Base-by-base conservation (phyloP, 1,140 invertebrate species). In the Drosophila ohnishii region DNA sequence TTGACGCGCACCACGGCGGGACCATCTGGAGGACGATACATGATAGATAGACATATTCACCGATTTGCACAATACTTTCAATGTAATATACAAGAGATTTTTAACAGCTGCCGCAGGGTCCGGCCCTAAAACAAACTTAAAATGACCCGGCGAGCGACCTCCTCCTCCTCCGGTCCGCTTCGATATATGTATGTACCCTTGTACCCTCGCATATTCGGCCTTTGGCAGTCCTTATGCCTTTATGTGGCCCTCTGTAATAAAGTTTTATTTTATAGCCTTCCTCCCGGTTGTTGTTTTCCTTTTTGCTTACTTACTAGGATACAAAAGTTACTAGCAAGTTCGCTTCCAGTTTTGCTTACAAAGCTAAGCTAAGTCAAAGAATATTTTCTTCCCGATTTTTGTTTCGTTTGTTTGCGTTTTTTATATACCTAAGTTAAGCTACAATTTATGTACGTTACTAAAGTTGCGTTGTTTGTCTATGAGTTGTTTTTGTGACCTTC, bases 1-100 rank as follows among this genome's bases (percentile, higher is more conserved):
- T 98, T 98, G 95, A 98, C 97, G 94, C 94, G 94, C 93, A 97
- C 96, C 93, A 96, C 95, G 92, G 96, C 96, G 92, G 96, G 96
- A 93, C 96, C 96, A 96, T 96, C 96, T 96, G 95, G 94, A 84
- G 90, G 78, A 37, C 82, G 70, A 86, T 85, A 85, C 73, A 93
- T 93, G 90, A 90, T 93, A 93, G 83, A 86, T 91, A 89, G 60
- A 73, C 73, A 76, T 66, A 55, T 69, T 69, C 65, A 83, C 80
- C 82, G 75, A 63, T 83, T 83, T 78, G 79, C 77, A 78, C 66
- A 86, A 76, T 79, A 69, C 53, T 70, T 71, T 72, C 44, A 71
- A 71, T 58, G 71, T 78, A 83, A 83, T 83, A 83, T 78, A 78
- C 80, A 75, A 63, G 57, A 71, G 64, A 61, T 71, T 71, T 83